phyloP scores from a whole-genome alignment of 2,888 invertebrate species.

The Gandaritis pyraliata region DNA sequence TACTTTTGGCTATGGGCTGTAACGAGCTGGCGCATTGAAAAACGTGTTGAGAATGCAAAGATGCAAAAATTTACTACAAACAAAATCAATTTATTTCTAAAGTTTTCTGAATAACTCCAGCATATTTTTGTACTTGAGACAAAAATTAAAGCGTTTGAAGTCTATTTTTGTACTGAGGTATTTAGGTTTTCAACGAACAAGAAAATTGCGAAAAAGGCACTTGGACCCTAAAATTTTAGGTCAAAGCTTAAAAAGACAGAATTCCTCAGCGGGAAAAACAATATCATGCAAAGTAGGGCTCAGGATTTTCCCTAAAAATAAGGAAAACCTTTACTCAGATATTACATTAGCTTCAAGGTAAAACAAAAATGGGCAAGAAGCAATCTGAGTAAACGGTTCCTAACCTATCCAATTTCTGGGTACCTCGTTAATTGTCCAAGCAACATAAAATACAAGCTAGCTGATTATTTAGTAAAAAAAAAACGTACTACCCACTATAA shows the following conservation, averaged over 20 bases:
- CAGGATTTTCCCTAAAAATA: constrained; percentile 24
- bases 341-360: constrained; percentile 33
- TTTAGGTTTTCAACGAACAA: not conserved
- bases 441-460: not conserved
- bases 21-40: constrained; percentile 29
- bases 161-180: no score
- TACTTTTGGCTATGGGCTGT: constrained; percentile 20
- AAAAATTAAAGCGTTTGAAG: no score
- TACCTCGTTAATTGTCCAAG: constrained; percentile 26
- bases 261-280: constrained; percentile 8
- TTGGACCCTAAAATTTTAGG: constrained; percentile 2
- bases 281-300: constrained; percentile 25
- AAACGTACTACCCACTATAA: no score
- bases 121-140: not conserved
- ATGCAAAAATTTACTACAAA: constrained; percentile 24
- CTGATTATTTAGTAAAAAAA: no score
- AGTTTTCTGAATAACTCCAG: constrained; percentile 5
- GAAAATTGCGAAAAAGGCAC: not conserved
- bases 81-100: constrained; percentile 1
- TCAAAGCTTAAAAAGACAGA: constrained; percentile 3
- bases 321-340: constrained; percentile 25
- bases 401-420: constrained; percentile 36
- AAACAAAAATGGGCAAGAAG: constrained; percentile 34
- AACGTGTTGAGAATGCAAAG: constrained; percentile 29
- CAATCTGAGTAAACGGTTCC: constrained; percentile 31